These are phyloP conservation scores for Torymus aiolomorphi DNA, from an alignment of 2,888 invertebrate species.

Conservation along the genomic window DNA sequence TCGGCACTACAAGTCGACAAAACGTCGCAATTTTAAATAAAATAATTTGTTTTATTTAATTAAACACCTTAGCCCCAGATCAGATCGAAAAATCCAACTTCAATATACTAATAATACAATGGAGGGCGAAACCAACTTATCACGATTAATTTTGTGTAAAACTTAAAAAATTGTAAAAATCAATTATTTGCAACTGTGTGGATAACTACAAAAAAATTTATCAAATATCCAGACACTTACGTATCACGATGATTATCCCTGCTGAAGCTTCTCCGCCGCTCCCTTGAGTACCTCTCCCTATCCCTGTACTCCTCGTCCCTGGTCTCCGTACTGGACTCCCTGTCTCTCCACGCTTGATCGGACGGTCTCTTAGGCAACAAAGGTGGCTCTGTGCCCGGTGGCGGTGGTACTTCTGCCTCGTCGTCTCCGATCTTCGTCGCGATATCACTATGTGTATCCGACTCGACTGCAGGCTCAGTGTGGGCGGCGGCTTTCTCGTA, in stretches of 20 bases:
- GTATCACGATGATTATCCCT: slow-evolving; percentile 72
- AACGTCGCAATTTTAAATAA: no score
- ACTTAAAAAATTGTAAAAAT: no score
- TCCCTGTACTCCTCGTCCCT: slow-evolving; percentile 62
- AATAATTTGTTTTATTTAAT: no score
- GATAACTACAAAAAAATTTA: no score
- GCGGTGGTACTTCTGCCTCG: slow-evolving; percentile 71
- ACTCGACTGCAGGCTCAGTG: slow-evolving; percentile 59
- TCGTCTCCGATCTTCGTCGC: slow-evolving; percentile 67
- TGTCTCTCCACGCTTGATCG: slow-evolving; percentile 59
- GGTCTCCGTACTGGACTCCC: slow-evolving; percentile 38
- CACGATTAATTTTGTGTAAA: no score
- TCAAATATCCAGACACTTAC: slow-evolving; percentile 59
- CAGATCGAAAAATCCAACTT: no score
- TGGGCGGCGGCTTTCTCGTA: slow-evolving; percentile 40
- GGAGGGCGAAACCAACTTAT: no score
- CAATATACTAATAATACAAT: no score
- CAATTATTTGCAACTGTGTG: neutral
- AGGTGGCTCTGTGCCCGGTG: slow-evolving; percentile 73
- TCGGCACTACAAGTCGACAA: no score
- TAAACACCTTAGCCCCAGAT: no score
- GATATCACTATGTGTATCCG: slow-evolving; percentile 65
- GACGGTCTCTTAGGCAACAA: slow-evolving; percentile 70
- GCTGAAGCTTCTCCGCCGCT: slow-evolving; percentile 72
- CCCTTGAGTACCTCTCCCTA: slow-evolving; percentile 69